phyloP scores from a whole-genome alignment of 2,888 invertebrate genomes.

The Priocnemis perturbator region DNA sequence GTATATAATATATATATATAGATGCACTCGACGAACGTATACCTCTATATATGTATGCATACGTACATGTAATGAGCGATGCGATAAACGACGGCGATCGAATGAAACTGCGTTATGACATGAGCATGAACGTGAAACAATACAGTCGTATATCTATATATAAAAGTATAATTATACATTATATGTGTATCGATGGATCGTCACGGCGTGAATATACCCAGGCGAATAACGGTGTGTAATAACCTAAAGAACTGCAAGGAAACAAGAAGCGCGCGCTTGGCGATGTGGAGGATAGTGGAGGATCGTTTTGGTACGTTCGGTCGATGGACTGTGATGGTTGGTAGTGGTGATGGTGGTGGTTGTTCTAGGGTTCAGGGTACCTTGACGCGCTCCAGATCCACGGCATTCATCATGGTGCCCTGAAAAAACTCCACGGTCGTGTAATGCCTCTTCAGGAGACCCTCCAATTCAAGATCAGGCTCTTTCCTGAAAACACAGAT shows the following conservation, averaged over 20 bases:
- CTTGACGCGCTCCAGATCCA: conserved; percentile 99
- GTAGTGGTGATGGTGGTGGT: conserved; percentile 29
- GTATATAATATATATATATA: too few relatives aligned
- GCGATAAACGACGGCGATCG: too few relatives aligned
- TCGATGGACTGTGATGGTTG: conserved; percentile 11
- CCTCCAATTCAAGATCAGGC: conserved; percentile 99
- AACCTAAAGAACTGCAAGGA: conserved; percentile 64
- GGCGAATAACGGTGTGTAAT: conserved; percentile 61
- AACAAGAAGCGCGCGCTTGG: conserved; percentile 53
- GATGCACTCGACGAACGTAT: too few relatives aligned
- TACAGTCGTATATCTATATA: conserved; percentile 13
- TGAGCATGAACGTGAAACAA: conserved; percentile 33
- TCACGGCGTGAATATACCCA: conserved; percentile 53
- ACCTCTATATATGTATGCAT: not conserved
- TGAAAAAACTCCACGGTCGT: conserved; percentile 99
- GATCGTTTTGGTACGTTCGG: conserved; percentile 5
- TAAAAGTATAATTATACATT: conserved; percentile 15
- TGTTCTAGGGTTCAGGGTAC: conserved; percentile 79
- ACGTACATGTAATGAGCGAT: conserved; percentile 9
- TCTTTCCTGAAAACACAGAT: conserved; percentile 91
- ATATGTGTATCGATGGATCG: conserved; percentile 40
- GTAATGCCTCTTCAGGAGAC: conserved; percentile 99
- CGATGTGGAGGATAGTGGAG: conserved; percentile 35
- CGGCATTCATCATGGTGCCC: conserved; percentile 99
- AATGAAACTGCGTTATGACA: conserved; percentile 33